Conservation (phyloP, 2,113 vertebrate genomes). For the Notechis scutatus region DNA sequence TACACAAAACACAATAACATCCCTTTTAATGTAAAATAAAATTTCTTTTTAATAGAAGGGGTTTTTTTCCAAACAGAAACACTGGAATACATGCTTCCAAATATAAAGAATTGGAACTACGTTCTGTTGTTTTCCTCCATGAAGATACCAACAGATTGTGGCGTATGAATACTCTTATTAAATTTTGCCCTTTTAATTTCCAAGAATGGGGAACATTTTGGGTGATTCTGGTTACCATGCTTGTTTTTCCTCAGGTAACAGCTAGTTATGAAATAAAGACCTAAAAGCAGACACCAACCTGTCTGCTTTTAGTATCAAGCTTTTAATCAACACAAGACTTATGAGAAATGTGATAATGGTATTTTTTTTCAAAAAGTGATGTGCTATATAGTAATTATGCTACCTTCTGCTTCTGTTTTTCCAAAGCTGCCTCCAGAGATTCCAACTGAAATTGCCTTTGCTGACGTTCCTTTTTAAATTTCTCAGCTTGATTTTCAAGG, state of each 20-base stretch:
- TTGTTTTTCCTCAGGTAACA: background rate
- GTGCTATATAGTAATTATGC: background rate
- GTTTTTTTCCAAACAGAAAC: background rate
- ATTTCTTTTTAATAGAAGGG: background rate
- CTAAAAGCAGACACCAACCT: background rate
- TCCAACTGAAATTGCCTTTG: constrained; percentile 90
- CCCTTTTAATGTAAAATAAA: background rate
- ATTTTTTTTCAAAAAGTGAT: background rate
- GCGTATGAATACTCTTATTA: background rate
- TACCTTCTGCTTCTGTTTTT: constrained; percentile 94
- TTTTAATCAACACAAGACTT: background rate
- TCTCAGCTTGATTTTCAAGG: constrained; percentile 86
- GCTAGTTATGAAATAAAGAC: constrained; percentile 7
- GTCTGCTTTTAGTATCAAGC: background rate
- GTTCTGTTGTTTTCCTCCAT: background rate
- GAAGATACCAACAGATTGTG: background rate
- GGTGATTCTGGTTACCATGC: background rate
- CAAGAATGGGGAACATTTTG: background rate
- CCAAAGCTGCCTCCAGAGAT: constrained; percentile 81
- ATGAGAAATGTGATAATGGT: background rate
- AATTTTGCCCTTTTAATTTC: background rate
- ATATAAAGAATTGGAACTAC: background rate
- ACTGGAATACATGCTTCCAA: background rate
- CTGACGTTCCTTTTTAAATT: constrained; percentile 85
- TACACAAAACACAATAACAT: background rate